Evolutionary conservation across 2,888 invertebrate species (phyloP).

Genomic region (Lomographa bimaculata): DNA sequence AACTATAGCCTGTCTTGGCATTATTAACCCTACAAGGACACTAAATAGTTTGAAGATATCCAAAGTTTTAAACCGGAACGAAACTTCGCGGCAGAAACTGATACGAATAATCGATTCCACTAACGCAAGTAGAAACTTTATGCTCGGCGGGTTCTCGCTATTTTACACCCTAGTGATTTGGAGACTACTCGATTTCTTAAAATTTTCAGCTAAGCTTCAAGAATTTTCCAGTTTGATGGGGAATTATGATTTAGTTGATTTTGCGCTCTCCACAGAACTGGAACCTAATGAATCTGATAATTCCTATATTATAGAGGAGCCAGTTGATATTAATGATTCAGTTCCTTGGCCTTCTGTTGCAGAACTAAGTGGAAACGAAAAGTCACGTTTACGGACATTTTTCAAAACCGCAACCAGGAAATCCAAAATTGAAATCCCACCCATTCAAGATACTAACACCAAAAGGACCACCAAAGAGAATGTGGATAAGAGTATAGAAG

Average conservation of each 20-base stretch:
- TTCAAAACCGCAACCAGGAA: conserved; percentile 32
- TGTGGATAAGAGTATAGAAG: too few relatives aligned
- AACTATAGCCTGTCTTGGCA: conserved; percentile 46
- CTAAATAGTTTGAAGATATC: conserved; percentile 39
- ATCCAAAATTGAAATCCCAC: conserved; percentile 7
- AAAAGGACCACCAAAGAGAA: too few relatives aligned
- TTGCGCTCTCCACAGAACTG: conserved; percentile 25
- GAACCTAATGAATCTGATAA: conserved; percentile 6
- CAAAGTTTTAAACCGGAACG: conserved; percentile 23
- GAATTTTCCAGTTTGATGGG: conserved; percentile 64
- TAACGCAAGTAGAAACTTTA: conserved; percentile 59
- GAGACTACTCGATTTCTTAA: conserved; percentile 57
- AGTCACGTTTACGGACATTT: conserved; percentile 40
- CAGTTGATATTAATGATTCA: conserved; percentile 14
- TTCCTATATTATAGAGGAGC: too few relatives aligned
- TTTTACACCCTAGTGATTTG: conserved; percentile 55
- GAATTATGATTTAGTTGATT: conserved; percentile 58
- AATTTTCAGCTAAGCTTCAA: conserved; percentile 63
- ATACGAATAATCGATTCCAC: conserved; percentile 48
- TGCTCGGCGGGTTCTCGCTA: conserved; percentile 60
- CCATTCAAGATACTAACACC: too few relatives aligned
- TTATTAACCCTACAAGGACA: conserved; percentile 50
- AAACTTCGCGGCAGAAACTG: conserved; percentile 46
- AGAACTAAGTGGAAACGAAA: conserved; percentile 46
- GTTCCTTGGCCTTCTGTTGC: conserved; percentile 50